These are phyloP conservation scores for Dipodomys spectabilis DNA, from an alignment of 2,113 vertebrate genomes.

Conservation along the genomic window DNA sequence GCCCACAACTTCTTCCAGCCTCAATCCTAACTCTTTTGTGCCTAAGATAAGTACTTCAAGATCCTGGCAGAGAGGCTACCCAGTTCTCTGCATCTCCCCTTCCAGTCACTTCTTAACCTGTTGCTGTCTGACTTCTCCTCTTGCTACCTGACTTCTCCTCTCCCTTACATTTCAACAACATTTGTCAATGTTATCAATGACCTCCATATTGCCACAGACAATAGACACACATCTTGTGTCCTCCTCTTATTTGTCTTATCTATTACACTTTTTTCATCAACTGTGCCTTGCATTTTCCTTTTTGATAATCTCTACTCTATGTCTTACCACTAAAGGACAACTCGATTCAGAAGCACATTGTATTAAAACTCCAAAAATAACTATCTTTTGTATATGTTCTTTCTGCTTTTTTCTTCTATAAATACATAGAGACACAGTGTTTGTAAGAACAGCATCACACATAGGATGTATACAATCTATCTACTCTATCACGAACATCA, in stretches of 20 bases:
- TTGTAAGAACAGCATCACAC: neutral
- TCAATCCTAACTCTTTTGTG: neutral
- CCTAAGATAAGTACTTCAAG: neutral
- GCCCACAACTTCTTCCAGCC: neutral
- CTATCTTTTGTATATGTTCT: neutral
- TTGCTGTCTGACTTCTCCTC: neutral
- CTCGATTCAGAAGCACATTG: neutral
- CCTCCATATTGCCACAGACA: neutral
- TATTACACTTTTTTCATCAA: neutral
- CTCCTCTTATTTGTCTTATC: neutral
- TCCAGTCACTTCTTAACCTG: neutral
- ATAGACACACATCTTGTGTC: neutral
- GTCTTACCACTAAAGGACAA: neutral
- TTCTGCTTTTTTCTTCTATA: conserved; percentile 12
- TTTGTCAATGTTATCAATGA: neutral
- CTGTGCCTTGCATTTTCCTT: neutral
- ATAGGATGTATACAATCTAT: too few relatives aligned
- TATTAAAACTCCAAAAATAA: neutral
- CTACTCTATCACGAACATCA: neutral
- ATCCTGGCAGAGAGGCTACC: neutral
- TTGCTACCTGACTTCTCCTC: neutral
- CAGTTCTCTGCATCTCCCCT: neutral
- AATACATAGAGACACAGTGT: neutral
- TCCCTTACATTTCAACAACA: neutral
- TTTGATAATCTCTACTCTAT: neutral